Conservation (phyloP, 2,113 vertebrate genomes). For the Rousettus leschenaultii region DNA sequence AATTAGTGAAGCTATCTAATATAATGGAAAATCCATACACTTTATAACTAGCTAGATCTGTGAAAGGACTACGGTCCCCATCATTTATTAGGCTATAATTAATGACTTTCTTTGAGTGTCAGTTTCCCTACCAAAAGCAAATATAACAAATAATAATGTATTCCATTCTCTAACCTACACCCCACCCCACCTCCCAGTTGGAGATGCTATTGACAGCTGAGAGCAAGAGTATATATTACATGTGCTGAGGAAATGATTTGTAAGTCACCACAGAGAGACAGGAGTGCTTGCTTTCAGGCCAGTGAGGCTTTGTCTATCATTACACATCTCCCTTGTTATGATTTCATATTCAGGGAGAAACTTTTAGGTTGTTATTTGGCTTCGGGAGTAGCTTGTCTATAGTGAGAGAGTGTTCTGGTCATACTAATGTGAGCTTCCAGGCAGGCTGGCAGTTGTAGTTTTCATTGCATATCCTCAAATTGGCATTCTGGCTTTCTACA, state of each 20-base stretch:
- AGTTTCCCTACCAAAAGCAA: background rate
- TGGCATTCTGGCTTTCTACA: background rate
- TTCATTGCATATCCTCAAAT: background rate
- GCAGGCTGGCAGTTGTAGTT: background rate
- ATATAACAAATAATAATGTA: background rate
- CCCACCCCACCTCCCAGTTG: no score
- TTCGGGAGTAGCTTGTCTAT: background rate
- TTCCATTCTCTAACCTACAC: fast-evolving
- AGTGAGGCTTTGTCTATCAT: background rate
- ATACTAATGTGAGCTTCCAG: background rate
- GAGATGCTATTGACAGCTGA: background rate
- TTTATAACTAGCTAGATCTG: background rate
- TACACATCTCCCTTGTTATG: background rate
- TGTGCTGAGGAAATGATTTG: background rate
- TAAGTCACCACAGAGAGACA: background rate
- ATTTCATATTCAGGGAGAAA: background rate
- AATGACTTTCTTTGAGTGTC: background rate
- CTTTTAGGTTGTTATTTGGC: background rate
- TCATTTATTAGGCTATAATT: background rate
- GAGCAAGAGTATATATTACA: background rate
- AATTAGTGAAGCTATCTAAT: background rate
- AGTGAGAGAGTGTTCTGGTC: background rate
- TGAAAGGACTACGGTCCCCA: background rate
- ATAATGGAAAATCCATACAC: background rate
- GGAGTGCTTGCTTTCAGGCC: background rate